Evolutionary conservation across 2,113 vertebrate genomes (phyloP), one percentile per base, ranked within the genome.

Genomic region (Archilochus colubris): DNA sequence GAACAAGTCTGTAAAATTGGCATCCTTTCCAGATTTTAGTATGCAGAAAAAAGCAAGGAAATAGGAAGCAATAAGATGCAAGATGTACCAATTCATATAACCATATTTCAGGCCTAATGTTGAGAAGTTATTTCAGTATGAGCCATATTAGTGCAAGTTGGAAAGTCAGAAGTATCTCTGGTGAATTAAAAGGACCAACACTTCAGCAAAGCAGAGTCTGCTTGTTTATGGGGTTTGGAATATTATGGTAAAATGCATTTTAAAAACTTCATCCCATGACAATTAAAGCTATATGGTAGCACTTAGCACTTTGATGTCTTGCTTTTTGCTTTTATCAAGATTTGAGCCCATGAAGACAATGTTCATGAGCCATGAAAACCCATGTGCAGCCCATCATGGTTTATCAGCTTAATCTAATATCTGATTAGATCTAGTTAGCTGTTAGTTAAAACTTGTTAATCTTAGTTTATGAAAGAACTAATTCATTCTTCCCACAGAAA

Each of bases 251-350:
- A 58, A 74, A 7, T 24, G 22, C 11, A 3, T 16, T 50, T 74
- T 11, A 38, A 46, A 92, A 57, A 3, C 20, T 57, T 92, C 15
- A 8, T 83, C 22, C 51, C 1, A 0, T 69, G 31, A 64, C 3
- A 1, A 13, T 57, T 28, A 21, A 16, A 2, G 0, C 50, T 53
- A 5, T 6, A 3, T 8, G 3, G 15, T 48, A 72, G 5, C 8
- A 53, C 17, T 61, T 55, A 21, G 21, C 51, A 12, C 15, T 83
- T 74, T 67, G 11, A 20, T 50, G 31, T 44, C 24, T 19, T 31
- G 10, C 4, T 61, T 61, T 70, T 75, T 7, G 7, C 10, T 68
- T 67, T 53, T 24, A 10, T 30, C 69, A 28, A 12, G 6, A 63
- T 53, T 7, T 50, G 10, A 61, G 7, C 44, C 30, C 6, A 3